phyloP scores from a whole-genome alignment of 2,888 invertebrate genomes.

The Cheilosia soror region DNA sequence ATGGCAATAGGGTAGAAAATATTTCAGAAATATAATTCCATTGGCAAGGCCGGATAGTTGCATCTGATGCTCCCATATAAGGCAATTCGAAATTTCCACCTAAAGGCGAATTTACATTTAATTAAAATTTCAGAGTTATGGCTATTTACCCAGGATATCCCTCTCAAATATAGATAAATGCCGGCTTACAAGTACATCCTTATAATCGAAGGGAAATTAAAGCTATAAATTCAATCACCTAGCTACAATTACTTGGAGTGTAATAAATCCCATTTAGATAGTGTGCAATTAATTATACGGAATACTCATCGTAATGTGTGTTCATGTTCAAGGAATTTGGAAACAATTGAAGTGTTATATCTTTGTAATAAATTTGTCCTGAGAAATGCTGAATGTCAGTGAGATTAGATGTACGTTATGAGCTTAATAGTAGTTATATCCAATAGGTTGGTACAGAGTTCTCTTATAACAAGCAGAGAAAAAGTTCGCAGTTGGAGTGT shows the following conservation, averaged over 20 bases:
- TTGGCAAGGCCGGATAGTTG: no score
- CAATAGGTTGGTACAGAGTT: no score
- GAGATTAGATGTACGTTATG: no score
- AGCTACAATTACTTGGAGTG: slow-evolving; percentile 28
- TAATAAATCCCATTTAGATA: slow-evolving; percentile 62
- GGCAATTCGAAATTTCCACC: background rate
- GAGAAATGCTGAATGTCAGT: no score
- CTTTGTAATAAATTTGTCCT: background rate
- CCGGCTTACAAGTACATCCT: slow-evolving; percentile 37
- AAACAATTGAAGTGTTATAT: background rate
- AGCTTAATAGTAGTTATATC: no score
- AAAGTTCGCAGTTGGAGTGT: no score
- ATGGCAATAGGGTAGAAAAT: no score
- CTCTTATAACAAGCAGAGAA: no score
- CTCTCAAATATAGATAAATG: slow-evolving; percentile 33
- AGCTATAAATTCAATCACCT: slow-evolving; percentile 70
- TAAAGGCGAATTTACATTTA: slow-evolving; percentile 35
- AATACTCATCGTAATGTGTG: no score
- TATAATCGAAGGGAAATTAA: slow-evolving; percentile 70
- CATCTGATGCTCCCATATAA: no score
- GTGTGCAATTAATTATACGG: slow-evolving; percentile 56
- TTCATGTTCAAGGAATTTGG: background rate
- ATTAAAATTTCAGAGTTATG: slow-evolving; percentile 47
- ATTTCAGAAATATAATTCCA: no score
- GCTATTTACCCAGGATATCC: slow-evolving; percentile 48